Percentiles rank a stretch among this genome's conserved stretches.
Evolutionary conservation across 53 echinoderm and acorn worm species (phyloP).

Genomic region (Holothuria scabra): DNA sequence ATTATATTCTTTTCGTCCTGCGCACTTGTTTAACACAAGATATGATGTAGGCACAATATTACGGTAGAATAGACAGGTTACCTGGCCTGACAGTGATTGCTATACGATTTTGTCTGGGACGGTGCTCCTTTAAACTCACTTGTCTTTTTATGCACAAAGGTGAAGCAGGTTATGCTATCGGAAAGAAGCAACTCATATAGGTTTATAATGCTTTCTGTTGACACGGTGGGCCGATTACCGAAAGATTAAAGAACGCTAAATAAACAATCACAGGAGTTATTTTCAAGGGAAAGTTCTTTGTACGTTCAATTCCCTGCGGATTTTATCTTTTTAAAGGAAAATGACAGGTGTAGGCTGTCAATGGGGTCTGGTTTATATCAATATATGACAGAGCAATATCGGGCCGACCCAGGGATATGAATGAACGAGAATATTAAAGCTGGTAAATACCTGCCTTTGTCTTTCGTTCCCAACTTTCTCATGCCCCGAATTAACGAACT

Average conservation of each 20-base stretch:
- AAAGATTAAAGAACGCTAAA: slow-evolving; percentile 43
- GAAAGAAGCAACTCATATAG: not conserved
- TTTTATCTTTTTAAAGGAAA: not conserved
- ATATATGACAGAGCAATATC: slow-evolving; percentile 23
- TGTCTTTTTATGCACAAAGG: slow-evolving; percentile 8
- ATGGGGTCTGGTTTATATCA: slow-evolving; percentile 20
- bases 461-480: too few relatives aligned
- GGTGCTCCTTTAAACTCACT: slow-evolving; percentile 10
- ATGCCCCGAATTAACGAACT: too few relatives aligned
- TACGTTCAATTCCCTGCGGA: slow-evolving; percentile 2
- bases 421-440: not conserved
- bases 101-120: too few relatives aligned
- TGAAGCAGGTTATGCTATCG: slow-evolving; percentile 35
- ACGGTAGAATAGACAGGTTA: too few relatives aligned
- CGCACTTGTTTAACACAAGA: too few relatives aligned
- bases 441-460: too few relatives aligned
- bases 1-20: too few relatives aligned
- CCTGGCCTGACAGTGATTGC: too few relatives aligned
- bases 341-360: slow-evolving; percentile 16
- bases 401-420: slow-evolving; percentile 7
- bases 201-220: slow-evolving; percentile 23
- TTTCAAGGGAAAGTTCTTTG: slow-evolving; percentile 6
- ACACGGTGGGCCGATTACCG: slow-evolving; percentile 40
- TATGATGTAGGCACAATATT: too few relatives aligned
- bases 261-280: slow-evolving; percentile 29